Conservation (phyloP, 2,797 vertebrate genomes). For the Helarctos malayanus region DNA sequence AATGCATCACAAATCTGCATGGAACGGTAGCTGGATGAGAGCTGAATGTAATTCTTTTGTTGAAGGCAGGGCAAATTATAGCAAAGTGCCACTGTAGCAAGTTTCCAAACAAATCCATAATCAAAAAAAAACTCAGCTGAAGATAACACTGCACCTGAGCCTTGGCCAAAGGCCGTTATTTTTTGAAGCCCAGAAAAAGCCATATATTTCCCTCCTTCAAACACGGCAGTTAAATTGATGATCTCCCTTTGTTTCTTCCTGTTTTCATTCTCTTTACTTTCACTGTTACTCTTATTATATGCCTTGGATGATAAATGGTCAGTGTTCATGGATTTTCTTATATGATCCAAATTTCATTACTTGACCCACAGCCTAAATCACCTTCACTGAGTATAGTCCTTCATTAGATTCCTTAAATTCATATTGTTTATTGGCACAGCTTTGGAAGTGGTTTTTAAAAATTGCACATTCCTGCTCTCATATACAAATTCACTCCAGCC, state of each 20-base stretch:
- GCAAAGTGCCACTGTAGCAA: conserved; percentile 25
- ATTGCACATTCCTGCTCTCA: not conserved
- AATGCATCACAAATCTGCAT: conserved; percentile 73
- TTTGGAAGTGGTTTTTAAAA: conserved; percentile 43
- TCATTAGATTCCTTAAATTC: conserved; percentile 63
- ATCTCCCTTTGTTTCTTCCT: conserved; percentile 77
- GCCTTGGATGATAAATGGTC: conserved; percentile 80
- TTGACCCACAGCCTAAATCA: conserved; percentile 58
- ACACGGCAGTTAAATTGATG: conserved; percentile 80
- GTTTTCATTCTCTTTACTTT: conserved; percentile 71
- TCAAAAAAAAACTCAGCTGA: not conserved
- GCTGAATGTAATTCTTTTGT: conserved; percentile 66
- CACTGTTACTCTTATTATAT: conserved; percentile 61
- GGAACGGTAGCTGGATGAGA: conserved; percentile 58
- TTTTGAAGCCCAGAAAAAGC: conserved; percentile 59
- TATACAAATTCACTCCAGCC: not conserved
- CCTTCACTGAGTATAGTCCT: conserved; percentile 3
- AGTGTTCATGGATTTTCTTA: conserved; percentile 58
- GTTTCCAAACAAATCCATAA: conserved; percentile 70
- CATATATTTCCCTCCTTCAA: conserved; percentile 75
- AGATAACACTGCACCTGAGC: conserved; percentile 36
- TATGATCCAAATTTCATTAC: conserved; percentile 73
- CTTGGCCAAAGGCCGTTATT: conserved; percentile 57
- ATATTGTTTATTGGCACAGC: not conserved
- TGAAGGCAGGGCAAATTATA: conserved; percentile 62